Evolutionary conservation across 2,113 vertebrate species (phyloP).

Genomic region (Lophotis ruficrista): DNA sequence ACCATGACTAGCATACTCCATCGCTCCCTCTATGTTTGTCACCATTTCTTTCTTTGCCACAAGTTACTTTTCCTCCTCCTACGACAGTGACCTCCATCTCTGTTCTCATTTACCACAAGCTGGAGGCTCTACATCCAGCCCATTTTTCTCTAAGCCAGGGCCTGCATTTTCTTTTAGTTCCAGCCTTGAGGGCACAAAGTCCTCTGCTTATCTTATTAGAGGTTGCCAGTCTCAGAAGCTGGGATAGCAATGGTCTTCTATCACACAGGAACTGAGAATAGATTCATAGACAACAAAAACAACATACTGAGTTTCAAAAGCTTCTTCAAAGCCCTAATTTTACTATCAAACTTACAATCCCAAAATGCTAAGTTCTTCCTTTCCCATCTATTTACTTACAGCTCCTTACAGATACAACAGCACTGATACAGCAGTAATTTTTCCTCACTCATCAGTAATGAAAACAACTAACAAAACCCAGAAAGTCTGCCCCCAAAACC

Average conservation of each 20-base stretch:
- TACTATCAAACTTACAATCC: neutral
- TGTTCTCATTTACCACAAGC: neutral
- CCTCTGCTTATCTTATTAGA: neutral
- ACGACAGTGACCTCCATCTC: neutral
- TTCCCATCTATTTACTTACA: neutral
- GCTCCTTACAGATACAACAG: neutral
- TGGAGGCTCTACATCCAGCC: neutral
- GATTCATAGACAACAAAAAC: neutral
- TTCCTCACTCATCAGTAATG: neutral
- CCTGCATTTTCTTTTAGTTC: neutral
- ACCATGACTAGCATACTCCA: neutral
- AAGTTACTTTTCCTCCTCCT: neutral
- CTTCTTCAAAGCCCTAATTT: neutral
- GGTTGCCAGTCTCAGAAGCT: neutral
- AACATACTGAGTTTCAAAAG: neutral
- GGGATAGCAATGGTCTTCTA: neutral
- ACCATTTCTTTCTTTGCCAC: neutral
- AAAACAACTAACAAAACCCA: neutral
- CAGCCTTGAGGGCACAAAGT: neutral
- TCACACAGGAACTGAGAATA: neutral
- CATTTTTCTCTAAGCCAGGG: neutral
- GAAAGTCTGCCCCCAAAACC: neutral
- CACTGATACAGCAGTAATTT: neutral
- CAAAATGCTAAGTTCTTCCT: neutral
- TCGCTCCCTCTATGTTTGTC: neutral